Base-by-base conservation (phyloP, 2,888 invertebrate genomes). In the Stomorhina lunata region DNA sequence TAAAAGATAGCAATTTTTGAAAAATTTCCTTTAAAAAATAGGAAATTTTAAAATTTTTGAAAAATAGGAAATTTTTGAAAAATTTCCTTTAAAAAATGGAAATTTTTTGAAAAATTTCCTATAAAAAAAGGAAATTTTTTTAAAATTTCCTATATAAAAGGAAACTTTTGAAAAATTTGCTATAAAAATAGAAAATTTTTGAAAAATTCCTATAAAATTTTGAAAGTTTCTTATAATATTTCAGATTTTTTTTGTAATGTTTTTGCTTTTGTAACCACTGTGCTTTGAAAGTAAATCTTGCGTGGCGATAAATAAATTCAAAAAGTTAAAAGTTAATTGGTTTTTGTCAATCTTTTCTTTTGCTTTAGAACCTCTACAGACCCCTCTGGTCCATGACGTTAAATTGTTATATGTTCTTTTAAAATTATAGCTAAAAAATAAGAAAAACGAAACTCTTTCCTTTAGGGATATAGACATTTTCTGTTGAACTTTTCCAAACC, bases 271-370 rank as follows among this genome's bases (percentile, higher is more conserved):
- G 3, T n/a, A 4, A 17, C 9, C 59, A 77, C 81, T 73, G 59
- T 82, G 25, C 32, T 45, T 25, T 27, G 73, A 45, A 50, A 22
- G 59, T 50, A 40, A 37, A 20, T 15, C 53, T 79, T 37, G 75
- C 75, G 66, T 79, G 79, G 82, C 82, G 71, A 82, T 82, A 82
- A 82, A 82, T 82, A 79, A 82, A 82, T 82, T 65, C 79, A 82
- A 82, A 82, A 76, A 82, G 79, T 79, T 82, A 82, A 82, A 82
- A 82, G 82, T 82, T 82, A 82, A 82, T 82, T 82, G 82, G 82
- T 82, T 82, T 82, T 82, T 82, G 82, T 82, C 82, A 82, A 82
- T 82, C 79, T 79, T 71, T 66, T 73, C 43, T 71, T 27, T 32
- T n/a, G 48, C 9, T 45, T 27, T n/a, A 12, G 4, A 22, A 2